Evolutionary conservation across 2,888 invertebrate genomes (phyloP).

Genomic region (Pollenia griseotomentosa): DNA sequence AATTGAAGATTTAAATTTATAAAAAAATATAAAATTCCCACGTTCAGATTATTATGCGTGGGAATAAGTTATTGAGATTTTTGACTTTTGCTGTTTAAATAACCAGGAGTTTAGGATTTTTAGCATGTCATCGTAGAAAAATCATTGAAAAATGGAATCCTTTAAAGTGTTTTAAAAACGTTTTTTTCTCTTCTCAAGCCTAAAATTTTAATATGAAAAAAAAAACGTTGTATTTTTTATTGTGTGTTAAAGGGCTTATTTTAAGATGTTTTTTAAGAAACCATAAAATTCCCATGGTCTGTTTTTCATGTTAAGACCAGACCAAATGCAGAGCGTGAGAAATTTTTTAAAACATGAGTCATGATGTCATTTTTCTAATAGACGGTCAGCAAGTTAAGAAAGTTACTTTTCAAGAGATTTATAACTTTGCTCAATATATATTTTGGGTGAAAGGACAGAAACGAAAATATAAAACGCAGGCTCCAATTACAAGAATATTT

Average conservation of each 20-base stretch:
- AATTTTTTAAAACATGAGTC: slow-evolving; percentile 50
- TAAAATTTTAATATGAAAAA: slow-evolving; percentile 2
- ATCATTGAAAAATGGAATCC: slow-evolving; percentile 43
- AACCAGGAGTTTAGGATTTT: slow-evolving; percentile 65
- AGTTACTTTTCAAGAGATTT: slow-evolving; percentile 22
- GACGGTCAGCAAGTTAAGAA: slow-evolving; percentile 63
- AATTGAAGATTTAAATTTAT: slow-evolving; percentile 23
- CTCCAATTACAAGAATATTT: background rate
- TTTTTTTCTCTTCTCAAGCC: background rate
- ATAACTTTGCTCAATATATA: background rate
- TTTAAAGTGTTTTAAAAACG: slow-evolving; percentile 50
- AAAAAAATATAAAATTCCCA: slow-evolving; percentile 57
- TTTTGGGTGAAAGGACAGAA: slow-evolving; percentile 21
- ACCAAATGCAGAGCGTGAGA: slow-evolving; percentile 66
- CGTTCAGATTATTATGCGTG: slow-evolving; percentile 71
- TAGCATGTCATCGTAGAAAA: background rate
- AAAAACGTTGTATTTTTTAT: background rate
- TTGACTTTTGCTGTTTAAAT: slow-evolving; percentile 59
- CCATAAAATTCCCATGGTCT: slow-evolving; percentile 57
- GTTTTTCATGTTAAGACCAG: slow-evolving; percentile 31
- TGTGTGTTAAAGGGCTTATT: slow-evolving; percentile 34
- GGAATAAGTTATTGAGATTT: slow-evolving; percentile 65
- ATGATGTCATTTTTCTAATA: slow-evolving; percentile 60
- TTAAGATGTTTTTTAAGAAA: slow-evolving; percentile 52
- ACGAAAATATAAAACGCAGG: background rate